Evolutionary conservation across 2,797 vertebrate species (phyloP).

Genomic region (Lacerta agilis): DNA sequence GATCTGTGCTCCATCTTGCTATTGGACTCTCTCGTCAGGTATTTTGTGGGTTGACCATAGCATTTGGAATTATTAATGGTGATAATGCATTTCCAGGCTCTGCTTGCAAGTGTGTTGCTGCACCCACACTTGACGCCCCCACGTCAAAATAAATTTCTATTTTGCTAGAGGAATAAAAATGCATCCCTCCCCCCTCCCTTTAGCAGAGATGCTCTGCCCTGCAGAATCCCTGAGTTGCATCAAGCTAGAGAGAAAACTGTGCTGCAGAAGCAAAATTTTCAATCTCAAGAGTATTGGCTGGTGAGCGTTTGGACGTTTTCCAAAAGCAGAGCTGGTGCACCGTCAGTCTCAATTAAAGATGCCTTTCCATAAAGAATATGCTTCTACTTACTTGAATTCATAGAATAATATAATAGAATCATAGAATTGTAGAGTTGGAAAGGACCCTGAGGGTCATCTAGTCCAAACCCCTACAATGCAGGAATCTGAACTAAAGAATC

Average conservation of each 20-base stretch:
- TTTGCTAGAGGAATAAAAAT: slow-evolving; percentile 51
- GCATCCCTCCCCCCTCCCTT: slow-evolving; percentile 30
- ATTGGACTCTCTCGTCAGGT: slow-evolving; percentile 58
- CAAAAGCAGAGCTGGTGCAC: slow-evolving; percentile 38
- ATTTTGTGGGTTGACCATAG: slow-evolving; percentile 34
- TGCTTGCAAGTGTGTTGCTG: neutral
- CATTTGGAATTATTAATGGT: slow-evolving; percentile 13
- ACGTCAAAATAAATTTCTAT: neutral
- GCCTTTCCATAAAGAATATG: slow-evolving; percentile 15
- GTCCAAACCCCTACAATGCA: no score
- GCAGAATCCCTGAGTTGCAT: neutral
- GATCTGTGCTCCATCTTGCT: slow-evolving; percentile 57
- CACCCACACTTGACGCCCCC: slow-evolving; percentile 28
- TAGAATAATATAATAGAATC: no score
- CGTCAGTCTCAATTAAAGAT: slow-evolving; percentile 49
- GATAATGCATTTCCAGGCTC: neutral
- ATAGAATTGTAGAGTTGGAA: no score
- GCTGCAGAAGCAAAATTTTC: slow-evolving; percentile 9
- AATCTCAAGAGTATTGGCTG: neutral
- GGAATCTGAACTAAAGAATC: no score
- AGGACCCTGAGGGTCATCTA: no score
- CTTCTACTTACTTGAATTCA: slow-evolving; percentile 7
- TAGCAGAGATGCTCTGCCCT: neutral
- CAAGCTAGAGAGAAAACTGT: slow-evolving; percentile 43
- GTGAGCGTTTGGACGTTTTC: neutral